Evolutionary conservation across 2,888 invertebrate species (phyloP).

Genomic region (Acrobasis suavella): DNA sequence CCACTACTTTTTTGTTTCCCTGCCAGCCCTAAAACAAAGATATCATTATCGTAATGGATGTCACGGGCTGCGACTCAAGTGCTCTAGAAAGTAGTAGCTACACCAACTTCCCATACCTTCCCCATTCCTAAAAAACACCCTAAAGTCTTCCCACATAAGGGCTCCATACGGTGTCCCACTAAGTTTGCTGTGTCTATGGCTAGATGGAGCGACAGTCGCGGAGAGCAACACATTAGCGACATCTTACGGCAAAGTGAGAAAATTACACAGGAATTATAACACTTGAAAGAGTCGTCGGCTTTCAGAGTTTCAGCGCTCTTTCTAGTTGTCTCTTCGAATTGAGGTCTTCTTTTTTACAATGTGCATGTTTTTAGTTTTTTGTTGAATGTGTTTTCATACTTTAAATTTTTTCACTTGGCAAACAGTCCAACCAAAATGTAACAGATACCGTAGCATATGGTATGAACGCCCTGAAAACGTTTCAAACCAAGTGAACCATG

Average conservation of each 20-base stretch:
- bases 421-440: neutral
- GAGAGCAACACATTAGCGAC: conserved; percentile 78
- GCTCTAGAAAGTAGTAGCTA: conserved; percentile 63
- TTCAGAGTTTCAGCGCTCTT: conserved; percentile 35
- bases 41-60: conserved; percentile 80
- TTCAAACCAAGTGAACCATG: too few relatives aligned
- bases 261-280: conserved; percentile 71
- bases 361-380: neutral
- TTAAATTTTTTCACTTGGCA: neutral
- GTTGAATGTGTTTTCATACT: neutral
- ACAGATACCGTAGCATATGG: too few relatives aligned
- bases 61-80: conserved; percentile 78
- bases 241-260: conserved; percentile 74
- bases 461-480: too few relatives aligned
- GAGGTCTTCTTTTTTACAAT: neutral
- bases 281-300: conserved; percentile 54
- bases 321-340: conserved; percentile 16
- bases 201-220: conserved; percentile 70
- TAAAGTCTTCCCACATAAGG: conserved; percentile 12
- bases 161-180: conserved; percentile 24
- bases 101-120: conserved; percentile 37
- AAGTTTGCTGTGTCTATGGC: conserved; percentile 51
- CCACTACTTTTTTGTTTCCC: neutral
- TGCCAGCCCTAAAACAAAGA: conserved; percentile 63
- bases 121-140: conserved; percentile 35